These are phyloP conservation scores for Oryzias javanicus DNA, from an alignment of 2,113 vertebrate genomes.

Conservation along the genomic window DNA sequence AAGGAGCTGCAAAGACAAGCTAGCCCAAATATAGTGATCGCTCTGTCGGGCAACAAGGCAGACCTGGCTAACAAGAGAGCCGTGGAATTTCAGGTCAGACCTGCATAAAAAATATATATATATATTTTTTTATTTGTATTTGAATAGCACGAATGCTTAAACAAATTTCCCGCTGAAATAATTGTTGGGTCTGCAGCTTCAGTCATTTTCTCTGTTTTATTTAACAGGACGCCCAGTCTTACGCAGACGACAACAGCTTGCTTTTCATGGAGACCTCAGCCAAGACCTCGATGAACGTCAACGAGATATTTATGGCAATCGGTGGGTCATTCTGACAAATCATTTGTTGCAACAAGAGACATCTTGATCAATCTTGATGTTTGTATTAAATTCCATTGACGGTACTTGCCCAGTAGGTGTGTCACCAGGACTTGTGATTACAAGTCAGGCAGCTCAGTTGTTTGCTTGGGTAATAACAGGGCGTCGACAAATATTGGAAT, in stretches of 20 bases:
- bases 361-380: not conserved
- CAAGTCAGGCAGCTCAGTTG: too few relatives aligned
- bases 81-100: constrained; percentile 91
- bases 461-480: too few relatives aligned
- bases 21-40: constrained; percentile 98
- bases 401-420: too few relatives aligned
- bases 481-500: too few relatives aligned
- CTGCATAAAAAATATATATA: constrained; percentile 10
- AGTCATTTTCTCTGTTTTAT: constrained; percentile 7
- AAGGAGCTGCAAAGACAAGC: constrained; percentile 99
- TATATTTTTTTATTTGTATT: not conserved
- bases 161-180: not conserved
- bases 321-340: constrained; percentile 78
- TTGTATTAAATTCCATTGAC: not conserved
- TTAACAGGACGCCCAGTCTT: constrained; percentile 92
- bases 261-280: constrained; percentile 98
- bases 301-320: constrained; percentile 99
- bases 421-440: too few relatives aligned
- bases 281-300: constrained; percentile 98
- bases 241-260: constrained; percentile 98
- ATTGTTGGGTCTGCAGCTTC: not conserved
- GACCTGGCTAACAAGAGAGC: constrained; percentile 96
- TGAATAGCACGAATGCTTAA: not conserved
- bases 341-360: not conserved
- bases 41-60: constrained; percentile 97